A percentile compares a stretch with the other conserved stretches of the same genome.
Conservation (phyloP, 2,888 invertebrate genomes). For the Xestia sexstrigata region DNA sequence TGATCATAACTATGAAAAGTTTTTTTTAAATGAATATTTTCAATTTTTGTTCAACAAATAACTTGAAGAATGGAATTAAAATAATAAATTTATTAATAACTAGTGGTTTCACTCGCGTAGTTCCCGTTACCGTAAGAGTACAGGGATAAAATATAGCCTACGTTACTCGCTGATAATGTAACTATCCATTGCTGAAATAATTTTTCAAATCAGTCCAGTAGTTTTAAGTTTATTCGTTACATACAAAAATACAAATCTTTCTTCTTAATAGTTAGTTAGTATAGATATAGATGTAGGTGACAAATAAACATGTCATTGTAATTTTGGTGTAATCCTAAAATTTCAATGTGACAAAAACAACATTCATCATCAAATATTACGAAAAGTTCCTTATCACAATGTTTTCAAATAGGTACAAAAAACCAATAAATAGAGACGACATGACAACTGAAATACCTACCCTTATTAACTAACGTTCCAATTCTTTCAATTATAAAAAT, state of each 20-base stretch:
- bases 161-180: too few species aligned
- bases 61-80: background rate
- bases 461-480: background rate
- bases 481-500: constrained; percentile 11
- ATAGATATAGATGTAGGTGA: background rate
- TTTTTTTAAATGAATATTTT: background rate
- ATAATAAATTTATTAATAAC: background rate
- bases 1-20: background rate
- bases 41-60: background rate
- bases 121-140: too few species aligned
- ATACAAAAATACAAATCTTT: too few species aligned
- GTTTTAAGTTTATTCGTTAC: too few species aligned
- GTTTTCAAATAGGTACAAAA: background rate
- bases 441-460: background rate
- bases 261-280: too few species aligned
- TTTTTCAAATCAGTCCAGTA: too few species aligned
- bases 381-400: background rate
- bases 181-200: too few species aligned
- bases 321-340: background rate
- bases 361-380: background rate
- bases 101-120: too few species aligned
- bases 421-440: background rate
- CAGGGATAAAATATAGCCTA: too few species aligned
- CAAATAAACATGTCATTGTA: background rate
- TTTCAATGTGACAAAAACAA: background rate